Evolutionary conservation across 1,140 invertebrate genomes (phyloP), one percentile per base, ranked within the genome.

Genomic region (Achroia grisella): DNA sequence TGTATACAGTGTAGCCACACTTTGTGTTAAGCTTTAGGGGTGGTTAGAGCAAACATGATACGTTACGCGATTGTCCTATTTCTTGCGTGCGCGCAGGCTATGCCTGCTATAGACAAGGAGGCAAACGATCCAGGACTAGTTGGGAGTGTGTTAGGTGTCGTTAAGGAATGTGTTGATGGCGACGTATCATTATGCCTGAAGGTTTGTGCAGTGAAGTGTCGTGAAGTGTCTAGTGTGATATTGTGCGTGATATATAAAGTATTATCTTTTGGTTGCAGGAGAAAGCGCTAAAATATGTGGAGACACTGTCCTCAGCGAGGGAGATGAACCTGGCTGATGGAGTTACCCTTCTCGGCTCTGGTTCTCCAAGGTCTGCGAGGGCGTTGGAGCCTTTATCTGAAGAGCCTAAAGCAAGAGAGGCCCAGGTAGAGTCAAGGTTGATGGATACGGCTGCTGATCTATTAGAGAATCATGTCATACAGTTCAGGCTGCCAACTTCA

Each of bases 401-500:
- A 8, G 91, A 94, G 60, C 86, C 88, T 10, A 89, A 90, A 56
- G 91, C 91, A 10, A 89, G 92, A 48, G 93, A 95, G 77, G 87
- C 90, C n/a, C 90, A 91, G 40, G 89, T 95, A 3, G 92, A 95
- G 56, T 89, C 90, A n/a, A 88, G 93, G 39, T 84, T 95, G 17
- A 78, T 93, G 12, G 93, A 95, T 58, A 89, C 90, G 33, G 88
- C 93, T 23, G 89, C 91, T 45, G 89, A 90, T 47, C 94, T 94
- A 87, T 86, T 95, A 37, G 90, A 92, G 52, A 92, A 91, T 41
- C 93, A 94, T 75, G 93, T 93, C 10, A 87, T 94, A 33, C 92
- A 94, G 71, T 89, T 94, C 50, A 93, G 91, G 70, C 78, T 94
- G 9, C 93, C 93, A 13, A 90, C 90, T 46, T 88, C 89, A 13